Base-by-base conservation (phyloP, 2,888 invertebrate species). In the Plebejus argus region DNA sequence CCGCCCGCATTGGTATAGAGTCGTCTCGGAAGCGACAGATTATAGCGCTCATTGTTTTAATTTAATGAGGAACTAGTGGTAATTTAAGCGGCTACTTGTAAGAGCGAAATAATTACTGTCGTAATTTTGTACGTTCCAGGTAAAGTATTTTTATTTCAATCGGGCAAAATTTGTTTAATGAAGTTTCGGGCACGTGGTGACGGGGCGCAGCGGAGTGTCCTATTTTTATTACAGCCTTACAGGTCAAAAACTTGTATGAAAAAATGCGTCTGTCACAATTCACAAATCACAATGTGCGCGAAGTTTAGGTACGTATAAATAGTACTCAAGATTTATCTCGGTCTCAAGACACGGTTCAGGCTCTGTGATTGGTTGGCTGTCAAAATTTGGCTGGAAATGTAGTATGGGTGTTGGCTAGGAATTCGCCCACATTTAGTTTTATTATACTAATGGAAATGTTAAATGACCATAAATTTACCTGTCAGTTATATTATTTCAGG, bases 21-120 rank as follows among this genome's bases (percentile, higher is more conserved):
- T 49, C 74, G 49, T 74, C 74, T 74, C 74, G 74, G 74, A 74
- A 74, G 74, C 15, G 74, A 15, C 72, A 72, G 45, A 45, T 53
- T 74, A 66, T 33, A 66, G 66, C 72, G 39, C 53, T 74, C 53
- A 74, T 74, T 49, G 53, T 72, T 45, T 72, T 72, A 49, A 28
- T 74, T 8, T 72, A 49, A 49, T 53, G 49, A 53, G 49, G 74
- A 74, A 53, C 74, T 74, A 49, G 74, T 7, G 20, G 20, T 53
- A 49, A 49, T 72, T 72, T 72, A 49, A 23, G 71, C 61, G 61
- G 61, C 23, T 4, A 61, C 61, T 23, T 61, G 23, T 23, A 61
- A 61, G 61, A 61, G 12, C 61, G 23, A 61, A 33, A 33, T 66
- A 66, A 33, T 66, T 66, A 33, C 28, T 15, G 66, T 12, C 28